Conservation (phyloP, 2,797 vertebrate species). For the Ispidina picta region DNA sequence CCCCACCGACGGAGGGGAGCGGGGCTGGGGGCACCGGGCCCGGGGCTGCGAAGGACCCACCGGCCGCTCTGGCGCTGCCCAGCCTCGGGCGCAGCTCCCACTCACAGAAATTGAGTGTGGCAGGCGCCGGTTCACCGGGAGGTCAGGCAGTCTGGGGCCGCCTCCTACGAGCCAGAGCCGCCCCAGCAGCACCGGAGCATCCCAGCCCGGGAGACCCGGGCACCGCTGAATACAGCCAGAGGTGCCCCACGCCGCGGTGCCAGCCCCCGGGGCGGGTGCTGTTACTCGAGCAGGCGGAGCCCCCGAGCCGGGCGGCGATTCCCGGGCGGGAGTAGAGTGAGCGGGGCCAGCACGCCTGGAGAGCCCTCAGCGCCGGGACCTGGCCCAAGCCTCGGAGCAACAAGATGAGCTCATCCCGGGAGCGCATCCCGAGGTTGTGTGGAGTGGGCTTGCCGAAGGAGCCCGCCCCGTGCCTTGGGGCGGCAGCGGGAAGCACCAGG, state of each 20-base stretch:
- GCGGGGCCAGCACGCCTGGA: not conserved
- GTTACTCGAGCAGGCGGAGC: not conserved
- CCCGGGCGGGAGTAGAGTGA: not conserved
- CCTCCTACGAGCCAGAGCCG: not conserved
- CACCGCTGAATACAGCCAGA: not conserved
- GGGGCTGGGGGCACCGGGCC: not conserved
- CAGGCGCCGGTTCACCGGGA: slow-evolving; percentile 11
- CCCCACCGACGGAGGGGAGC: not conserved
- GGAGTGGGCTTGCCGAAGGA: not conserved
- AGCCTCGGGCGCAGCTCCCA: not conserved
- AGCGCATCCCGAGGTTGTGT: not conserved
- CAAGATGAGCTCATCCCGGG: not conserved
- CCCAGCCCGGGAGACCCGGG: not conserved
- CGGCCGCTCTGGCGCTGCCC: not conserved
- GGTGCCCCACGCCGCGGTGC: not conserved
- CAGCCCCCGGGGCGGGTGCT: not conserved
- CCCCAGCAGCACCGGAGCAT: slow-evolving; percentile 11
- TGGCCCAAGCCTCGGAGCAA: not conserved
- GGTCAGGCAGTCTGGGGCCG: slow-evolving; percentile 26
- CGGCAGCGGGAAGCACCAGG: not conserved
- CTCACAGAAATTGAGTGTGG: not conserved
- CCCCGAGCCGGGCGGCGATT: not conserved
- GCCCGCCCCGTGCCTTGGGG: not conserved
- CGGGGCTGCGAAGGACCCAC: not conserved
- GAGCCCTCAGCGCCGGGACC: not conserved